Conservation (phyloP, 2,113 vertebrate species). For the Capricornis sumatraensis region DNA sequence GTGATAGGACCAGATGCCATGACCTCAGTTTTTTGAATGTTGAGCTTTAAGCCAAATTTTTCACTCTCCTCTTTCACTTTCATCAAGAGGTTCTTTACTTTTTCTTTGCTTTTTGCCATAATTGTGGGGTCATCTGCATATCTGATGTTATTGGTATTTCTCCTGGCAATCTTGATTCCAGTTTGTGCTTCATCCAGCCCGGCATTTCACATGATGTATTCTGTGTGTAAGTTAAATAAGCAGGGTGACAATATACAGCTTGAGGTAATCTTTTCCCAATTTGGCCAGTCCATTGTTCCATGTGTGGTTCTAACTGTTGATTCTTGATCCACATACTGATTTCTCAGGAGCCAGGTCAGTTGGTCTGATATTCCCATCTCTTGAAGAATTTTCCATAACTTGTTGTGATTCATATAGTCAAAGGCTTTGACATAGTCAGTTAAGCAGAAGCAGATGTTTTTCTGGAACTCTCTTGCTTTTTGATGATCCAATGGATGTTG, state of each 20-base stretch:
- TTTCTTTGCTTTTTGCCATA: background rate
- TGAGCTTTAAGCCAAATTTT: background rate
- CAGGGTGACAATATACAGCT: background rate
- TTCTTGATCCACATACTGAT: background rate
- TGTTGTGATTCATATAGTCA: background rate
- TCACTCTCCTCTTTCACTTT: background rate
- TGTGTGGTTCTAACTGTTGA: background rate
- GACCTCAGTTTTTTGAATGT: background rate
- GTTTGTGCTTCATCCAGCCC: background rate
- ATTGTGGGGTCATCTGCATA: background rate
- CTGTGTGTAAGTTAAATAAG: background rate
- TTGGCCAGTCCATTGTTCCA: background rate
- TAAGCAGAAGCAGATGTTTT: background rate
- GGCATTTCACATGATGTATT: background rate
- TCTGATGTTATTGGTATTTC: background rate
- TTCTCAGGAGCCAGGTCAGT: background rate
- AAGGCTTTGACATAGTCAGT: background rate
- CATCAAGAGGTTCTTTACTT: background rate
- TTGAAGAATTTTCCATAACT: background rate
- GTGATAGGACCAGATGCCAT: background rate
- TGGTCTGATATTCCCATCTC: background rate
- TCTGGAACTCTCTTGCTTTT: background rate
- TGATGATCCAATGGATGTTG: background rate
- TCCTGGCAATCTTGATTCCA: background rate
- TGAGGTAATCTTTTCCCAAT: background rate